phyloP scores from a whole-genome alignment of 2,797 vertebrate species.

The Halcyon leucocephala region DNA sequence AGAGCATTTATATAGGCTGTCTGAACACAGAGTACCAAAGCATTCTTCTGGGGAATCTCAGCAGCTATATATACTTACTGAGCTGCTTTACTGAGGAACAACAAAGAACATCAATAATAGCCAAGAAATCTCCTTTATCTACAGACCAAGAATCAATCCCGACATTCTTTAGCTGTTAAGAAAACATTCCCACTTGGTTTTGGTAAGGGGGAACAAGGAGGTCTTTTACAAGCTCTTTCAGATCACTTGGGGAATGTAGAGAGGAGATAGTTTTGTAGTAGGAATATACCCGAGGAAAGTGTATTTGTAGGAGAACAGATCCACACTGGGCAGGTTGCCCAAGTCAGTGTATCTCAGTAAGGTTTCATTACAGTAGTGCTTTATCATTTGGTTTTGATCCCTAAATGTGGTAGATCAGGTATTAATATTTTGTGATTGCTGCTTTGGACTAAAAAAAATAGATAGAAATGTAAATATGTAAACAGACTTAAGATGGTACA shows the following conservation, averaged over 20 bases:
- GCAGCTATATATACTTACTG: not conserved
- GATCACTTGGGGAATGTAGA: not conserved
- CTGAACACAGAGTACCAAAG: constrained; percentile 3
- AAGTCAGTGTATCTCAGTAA: not conserved
- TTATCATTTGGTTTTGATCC: not conserved
- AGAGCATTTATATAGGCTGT: not conserved
- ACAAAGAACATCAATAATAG: not conserved
- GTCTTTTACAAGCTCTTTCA: not conserved
- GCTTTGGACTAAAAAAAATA: not conserved
- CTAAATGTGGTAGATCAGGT: not conserved
- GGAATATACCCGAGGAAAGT: not conserved
- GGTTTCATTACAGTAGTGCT: not conserved
- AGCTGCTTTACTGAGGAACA: not conserved
- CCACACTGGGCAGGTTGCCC: not conserved
- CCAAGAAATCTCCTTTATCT: not conserved
- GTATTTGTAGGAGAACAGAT: not conserved
- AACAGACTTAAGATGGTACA: not conserved
- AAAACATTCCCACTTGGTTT: not conserved
- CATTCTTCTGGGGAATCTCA: constrained; percentile 7
- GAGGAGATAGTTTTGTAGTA: not conserved
- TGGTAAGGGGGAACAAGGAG: not conserved
- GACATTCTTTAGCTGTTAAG: not conserved
- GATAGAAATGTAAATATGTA: not conserved
- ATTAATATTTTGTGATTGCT: not conserved
- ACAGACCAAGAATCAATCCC: not conserved